Percentiles rank a stretch among this genome's conserved stretches.
Conservation (phyloP, 2,113 vertebrate genomes). For the Acanthisitta chloris region DNA sequence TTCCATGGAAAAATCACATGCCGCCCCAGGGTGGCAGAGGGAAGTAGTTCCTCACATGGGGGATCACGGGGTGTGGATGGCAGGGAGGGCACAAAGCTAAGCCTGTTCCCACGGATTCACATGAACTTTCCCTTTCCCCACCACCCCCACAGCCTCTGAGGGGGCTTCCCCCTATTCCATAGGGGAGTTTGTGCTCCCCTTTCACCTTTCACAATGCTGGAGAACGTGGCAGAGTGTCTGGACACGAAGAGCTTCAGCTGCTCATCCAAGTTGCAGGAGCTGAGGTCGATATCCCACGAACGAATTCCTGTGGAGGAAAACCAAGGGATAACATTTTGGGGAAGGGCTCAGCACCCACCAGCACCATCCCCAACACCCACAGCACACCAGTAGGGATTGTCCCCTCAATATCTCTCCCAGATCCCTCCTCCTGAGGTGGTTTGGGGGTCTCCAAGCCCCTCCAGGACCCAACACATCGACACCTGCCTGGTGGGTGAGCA, state of each 20-base stretch:
- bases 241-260: slow-evolving; percentile 93
- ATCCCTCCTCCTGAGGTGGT: not conserved
- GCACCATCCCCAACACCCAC: not conserved
- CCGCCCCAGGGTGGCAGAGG: accelerated
- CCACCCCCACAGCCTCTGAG: accelerated
- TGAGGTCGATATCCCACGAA: slow-evolving; percentile 84
- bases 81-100: not conserved
- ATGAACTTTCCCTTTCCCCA: not conserved
- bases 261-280: slow-evolving; percentile 82
- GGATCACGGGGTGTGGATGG: not conserved
- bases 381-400: accelerated
- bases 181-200: too few relatives aligned
- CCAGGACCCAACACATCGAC: accelerated
- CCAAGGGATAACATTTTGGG: accelerated
- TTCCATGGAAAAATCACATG: not conserved
- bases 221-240: slow-evolving; percentile 88
- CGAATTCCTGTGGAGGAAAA: slow-evolving; percentile 45
- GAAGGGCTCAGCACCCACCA: not conserved
- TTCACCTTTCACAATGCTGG: slow-evolving; percentile 86
- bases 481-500: not conserved
- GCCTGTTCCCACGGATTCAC: not conserved
- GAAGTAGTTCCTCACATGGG: not conserved
- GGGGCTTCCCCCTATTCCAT: too few relatives aligned
- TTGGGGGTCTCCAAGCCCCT: not conserved
- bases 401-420: not conserved